These are phyloP conservation scores for Neoaliturus tenellus DNA, from an alignment of 2,888 invertebrate species.

Conservation along the genomic window DNA sequence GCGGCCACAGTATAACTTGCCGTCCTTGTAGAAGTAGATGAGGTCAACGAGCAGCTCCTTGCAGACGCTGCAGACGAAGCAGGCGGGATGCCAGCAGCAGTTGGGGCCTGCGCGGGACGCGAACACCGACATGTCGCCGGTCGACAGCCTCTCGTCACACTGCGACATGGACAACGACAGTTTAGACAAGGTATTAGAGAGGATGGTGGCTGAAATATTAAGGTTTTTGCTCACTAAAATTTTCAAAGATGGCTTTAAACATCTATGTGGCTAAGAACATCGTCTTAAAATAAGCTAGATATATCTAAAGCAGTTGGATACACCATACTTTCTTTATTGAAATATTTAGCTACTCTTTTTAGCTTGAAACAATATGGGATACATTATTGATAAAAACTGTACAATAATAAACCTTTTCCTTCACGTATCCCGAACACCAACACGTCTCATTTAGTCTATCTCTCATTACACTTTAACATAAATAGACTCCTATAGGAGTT, in stretches of 20 bases:
- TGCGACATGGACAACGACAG: constrained; percentile 73
- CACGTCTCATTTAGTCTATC: constrained; percentile 91
- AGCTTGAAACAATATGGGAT: too few relatives aligned
- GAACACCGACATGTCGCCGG: constrained; percentile 94
- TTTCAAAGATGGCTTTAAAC: too few relatives aligned
- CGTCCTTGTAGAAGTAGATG: constrained; percentile 96
- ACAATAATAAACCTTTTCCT: too few relatives aligned
- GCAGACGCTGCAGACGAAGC: constrained; percentile 95
- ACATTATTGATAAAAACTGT: too few relatives aligned
- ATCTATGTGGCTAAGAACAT: too few relatives aligned
- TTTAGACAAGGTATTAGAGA: background rate
- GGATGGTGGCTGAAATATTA: too few relatives aligned
- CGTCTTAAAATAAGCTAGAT: too few relatives aligned
- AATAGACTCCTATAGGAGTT: too few relatives aligned
- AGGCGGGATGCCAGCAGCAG: constrained; percentile 96
- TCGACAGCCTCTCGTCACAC: constrained; percentile 90
- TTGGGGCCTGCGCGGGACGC: constrained; percentile 92
- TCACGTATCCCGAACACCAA: constrained; percentile 93
- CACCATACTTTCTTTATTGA: too few relatives aligned
- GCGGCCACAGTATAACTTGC: constrained; percentile 94
- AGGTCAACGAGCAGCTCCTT: constrained; percentile 97
- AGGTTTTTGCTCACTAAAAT: too few relatives aligned
- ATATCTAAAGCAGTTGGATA: too few relatives aligned
- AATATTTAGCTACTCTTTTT: too few relatives aligned
- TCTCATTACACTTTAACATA: constrained; percentile 89